These are phyloP conservation scores for Brachynemurus nebulosus DNA, from an alignment of 2,888 invertebrate genomes.

Conservation along the genomic window DNA sequence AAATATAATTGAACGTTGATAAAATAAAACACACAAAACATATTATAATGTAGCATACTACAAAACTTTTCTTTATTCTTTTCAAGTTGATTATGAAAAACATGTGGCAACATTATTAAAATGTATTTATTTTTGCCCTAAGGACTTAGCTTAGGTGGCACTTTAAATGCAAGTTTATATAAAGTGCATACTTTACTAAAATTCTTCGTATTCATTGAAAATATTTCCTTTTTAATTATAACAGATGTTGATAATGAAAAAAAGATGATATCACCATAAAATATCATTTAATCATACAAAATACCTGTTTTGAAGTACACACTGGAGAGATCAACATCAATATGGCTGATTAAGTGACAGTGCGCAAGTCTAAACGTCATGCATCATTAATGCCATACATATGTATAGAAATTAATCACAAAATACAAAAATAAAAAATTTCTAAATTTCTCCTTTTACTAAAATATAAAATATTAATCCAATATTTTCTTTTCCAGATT, in stretches of 20 bases:
- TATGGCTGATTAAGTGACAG: constrained; percentile 32
- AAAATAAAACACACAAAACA: too few species aligned
- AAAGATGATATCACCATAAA: background rate
- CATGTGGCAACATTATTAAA: constrained; percentile 7
- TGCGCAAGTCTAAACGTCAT: constrained; percentile 26
- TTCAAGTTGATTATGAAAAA: too few species aligned
- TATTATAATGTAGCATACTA: too few species aligned
- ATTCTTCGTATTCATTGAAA: background rate
- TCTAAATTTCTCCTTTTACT: too few species aligned
- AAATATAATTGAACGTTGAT: constrained; percentile 4
- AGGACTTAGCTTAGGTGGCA: constrained; percentile 22
- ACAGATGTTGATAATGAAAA: background rate
- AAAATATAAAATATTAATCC: too few species aligned
- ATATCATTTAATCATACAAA: constrained; percentile 5
- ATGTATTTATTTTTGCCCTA: constrained; percentile 15
- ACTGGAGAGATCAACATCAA: constrained; percentile 34
- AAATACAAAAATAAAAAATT: too few species aligned
- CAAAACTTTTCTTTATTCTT: too few species aligned
- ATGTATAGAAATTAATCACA: too few species aligned
- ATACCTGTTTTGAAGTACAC: constrained; percentile 18
- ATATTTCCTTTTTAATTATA: too few species aligned
- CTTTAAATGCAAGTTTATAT: constrained; percentile 8
- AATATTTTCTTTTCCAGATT: too few species aligned
- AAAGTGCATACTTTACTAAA: background rate
- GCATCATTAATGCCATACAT: too few species aligned